Conservation (phyloP, 2,888 invertebrate genomes). For the Hartigia nigra region DNA sequence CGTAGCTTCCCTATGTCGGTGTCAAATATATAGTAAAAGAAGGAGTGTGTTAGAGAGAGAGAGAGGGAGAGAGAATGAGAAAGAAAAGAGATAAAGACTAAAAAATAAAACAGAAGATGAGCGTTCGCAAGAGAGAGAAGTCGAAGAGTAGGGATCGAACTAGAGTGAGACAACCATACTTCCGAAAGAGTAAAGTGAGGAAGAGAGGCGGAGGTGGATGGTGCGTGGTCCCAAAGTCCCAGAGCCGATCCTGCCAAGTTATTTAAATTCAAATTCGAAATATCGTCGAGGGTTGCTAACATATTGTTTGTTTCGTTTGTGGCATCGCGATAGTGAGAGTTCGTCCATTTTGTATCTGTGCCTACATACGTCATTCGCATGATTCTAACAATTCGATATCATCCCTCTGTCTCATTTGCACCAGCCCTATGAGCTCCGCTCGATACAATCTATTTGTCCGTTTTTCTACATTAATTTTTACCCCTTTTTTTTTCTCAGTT, state of each 20-base stretch:
- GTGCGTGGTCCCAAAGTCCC: conserved; percentile 65
- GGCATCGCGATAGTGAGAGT: conserved; percentile 27
- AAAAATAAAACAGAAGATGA: conserved; percentile 15
- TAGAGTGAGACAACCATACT: background rate
- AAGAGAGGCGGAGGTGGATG: conserved; percentile 42
- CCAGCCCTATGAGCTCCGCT: background rate
- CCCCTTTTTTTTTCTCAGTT: background rate
- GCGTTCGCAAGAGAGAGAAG: conserved; percentile 34
- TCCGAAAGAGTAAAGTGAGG: conserved; percentile 11
- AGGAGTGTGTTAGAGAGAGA: conserved; percentile 20
- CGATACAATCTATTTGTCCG: background rate
- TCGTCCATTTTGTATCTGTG: background rate
- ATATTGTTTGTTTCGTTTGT: conserved; percentile 66
- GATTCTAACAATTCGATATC: background rate
- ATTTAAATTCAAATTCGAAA: conserved; percentile 67
- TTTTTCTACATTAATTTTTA: background rate
- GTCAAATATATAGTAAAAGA: conserved; percentile 34
- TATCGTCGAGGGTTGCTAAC: conserved; percentile 66
- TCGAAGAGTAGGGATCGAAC: conserved; percentile 47
- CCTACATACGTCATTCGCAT: background rate
- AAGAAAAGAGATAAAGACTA: conserved; percentile 16
- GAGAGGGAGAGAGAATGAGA: conserved; percentile 3
- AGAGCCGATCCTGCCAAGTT: conserved; percentile 66
- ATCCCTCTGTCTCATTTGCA: background rate
- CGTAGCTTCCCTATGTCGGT: conserved; percentile 17